Evolutionary conservation across 1,140 invertebrate genomes (phyloP), one percentile per base, ranked within the genome.

Genomic region (Nasonia vitripennis): DNA sequence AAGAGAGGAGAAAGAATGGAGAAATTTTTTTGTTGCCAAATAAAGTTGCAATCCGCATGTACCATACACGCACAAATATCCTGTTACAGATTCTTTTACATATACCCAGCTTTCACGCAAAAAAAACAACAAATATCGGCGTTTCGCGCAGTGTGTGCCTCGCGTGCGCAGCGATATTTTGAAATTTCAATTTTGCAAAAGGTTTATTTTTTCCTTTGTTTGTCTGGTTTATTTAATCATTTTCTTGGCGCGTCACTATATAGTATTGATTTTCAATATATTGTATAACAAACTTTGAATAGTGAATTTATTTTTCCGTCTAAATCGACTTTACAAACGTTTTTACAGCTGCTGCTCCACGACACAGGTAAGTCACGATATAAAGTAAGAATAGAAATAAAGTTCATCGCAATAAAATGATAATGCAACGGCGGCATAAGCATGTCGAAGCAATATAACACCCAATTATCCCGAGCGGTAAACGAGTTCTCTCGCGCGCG

Each of bases 41-140:
- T 86, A 81, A 86, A 86, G 41, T 85, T 85, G 71, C 78, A 77
- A 79, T 68, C 73, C 51, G 71, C 51, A 81, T 75, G 78, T 81
- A 85, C 37, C 48, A 85, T 81, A 81, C 78, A 77, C 51, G 78
- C 71, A 81, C 34, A 10, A 74, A 80, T 74, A 84, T 73, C 20
- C 81, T 67, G 68, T 81, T 80, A 67, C n/a, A 67, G 2, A 41
- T 75, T 83, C 31, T 78, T 78, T 78, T 11, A 34, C 27, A 34
- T 31, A 71, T 17, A 34, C 27, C 70, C 27, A 27, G 27, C 31
- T 71, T 34, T 34, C 70, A 62, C 6, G 55, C 6, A 62, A n/a
- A n/a, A 62, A 62, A 62, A 34, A 34, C n/a, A 34, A 34, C 1
- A 27, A 27, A 27, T 62, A 62, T n/a, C 17, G 55, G 20, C 6